These are phyloP conservation scores for Diachrysia chrysitis DNA, from an alignment of 2,888 invertebrate species.

Conservation along the genomic window DNA sequence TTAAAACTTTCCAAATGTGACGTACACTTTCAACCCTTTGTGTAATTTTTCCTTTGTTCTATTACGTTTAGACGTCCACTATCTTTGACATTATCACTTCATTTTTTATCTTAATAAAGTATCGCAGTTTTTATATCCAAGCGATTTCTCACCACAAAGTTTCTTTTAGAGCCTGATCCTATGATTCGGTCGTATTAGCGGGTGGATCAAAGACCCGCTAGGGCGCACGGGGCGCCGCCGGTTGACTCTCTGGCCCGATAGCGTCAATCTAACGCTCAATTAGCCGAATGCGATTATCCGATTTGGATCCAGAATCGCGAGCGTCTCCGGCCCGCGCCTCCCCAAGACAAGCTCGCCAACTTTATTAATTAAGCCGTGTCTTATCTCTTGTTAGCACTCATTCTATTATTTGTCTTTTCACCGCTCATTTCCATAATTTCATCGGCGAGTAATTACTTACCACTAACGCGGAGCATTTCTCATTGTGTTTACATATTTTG, in stretches of 20 bases:
- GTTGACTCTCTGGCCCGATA: constrained; percentile 79
- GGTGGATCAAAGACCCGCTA: constrained; percentile 67
- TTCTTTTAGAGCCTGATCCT: constrained; percentile 74
- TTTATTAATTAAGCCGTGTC: constrained; percentile 90
- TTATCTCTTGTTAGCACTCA: constrained; percentile 90
- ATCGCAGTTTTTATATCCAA: constrained; percentile 64
- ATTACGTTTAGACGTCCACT: constrained; percentile 68
- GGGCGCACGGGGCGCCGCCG: constrained; percentile 61
- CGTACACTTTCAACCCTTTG: constrained; percentile 82
- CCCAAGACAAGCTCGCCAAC: constrained; percentile 86
- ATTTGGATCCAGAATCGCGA: constrained; percentile 84
- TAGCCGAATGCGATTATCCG: constrained; percentile 88
- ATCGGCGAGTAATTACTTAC: constrained; percentile 87
- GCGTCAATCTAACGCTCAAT: constrained; percentile 89
- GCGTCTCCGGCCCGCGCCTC: constrained; percentile 76
- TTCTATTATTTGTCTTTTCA: constrained; percentile 89
- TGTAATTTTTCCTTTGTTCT: constrained; percentile 75
- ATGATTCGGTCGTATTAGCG: constrained; percentile 78
- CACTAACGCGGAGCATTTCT: constrained; percentile 82
- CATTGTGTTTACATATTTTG: constrained; percentile 86
- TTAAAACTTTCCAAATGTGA: constrained; percentile 85
- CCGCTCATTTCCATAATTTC: constrained; percentile 89
- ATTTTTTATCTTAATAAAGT: constrained; percentile 66
- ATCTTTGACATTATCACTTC: constrained; percentile 72
- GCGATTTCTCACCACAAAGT: constrained; percentile 57